These are phyloP conservation scores for Drosophila tropicalis DNA, from an alignment of 1,140 invertebrate genomes.

Conservation along the genomic window DNA sequence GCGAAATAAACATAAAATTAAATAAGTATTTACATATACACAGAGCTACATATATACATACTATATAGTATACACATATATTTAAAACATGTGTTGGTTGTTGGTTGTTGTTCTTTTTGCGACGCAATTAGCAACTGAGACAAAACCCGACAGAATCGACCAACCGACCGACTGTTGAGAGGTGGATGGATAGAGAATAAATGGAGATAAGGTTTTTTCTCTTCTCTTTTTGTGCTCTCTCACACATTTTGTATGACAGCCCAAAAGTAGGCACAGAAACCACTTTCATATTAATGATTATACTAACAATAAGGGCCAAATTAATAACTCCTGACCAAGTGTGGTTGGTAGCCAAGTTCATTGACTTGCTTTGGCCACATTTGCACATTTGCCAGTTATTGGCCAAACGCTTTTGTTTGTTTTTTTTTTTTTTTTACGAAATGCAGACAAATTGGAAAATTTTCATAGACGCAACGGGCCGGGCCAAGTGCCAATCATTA, in stretches of 20 bases:
- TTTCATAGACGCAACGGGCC: constrained; percentile 8
- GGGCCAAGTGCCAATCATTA: constrained; percentile 20
- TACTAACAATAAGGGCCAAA: not conserved
- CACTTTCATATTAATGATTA: not conserved
- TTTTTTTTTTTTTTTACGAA: constrained; percentile 25
- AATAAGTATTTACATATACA: not conserved
- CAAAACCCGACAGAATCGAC: not conserved
- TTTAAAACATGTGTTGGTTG: constrained; percentile 1
- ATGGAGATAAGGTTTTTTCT: constrained; percentile 1
- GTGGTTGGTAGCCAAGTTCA: constrained; percentile 13
- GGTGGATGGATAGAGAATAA: not conserved
- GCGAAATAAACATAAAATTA: constrained; percentile 22
- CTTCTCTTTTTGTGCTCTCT: not conserved
- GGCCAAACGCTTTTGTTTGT: constrained; percentile 54
- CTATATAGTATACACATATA: not conserved
- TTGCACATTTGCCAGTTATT: constrained; percentile 37
- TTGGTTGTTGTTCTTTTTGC: constrained; percentile 10
- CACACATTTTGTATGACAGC: constrained; percentile 29
- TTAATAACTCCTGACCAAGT: constrained; percentile 32
- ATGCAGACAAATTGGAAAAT: constrained; percentile 52
- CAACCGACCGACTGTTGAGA: not conserved
- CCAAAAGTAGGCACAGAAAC: constrained; percentile 25
- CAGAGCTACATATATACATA: not conserved
- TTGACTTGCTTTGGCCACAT: constrained; percentile 44
- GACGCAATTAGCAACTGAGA: constrained; percentile 2